Evolutionary conservation across 2,113 vertebrate species (phyloP).

Genomic region (Brevimyrus niger): DNA sequence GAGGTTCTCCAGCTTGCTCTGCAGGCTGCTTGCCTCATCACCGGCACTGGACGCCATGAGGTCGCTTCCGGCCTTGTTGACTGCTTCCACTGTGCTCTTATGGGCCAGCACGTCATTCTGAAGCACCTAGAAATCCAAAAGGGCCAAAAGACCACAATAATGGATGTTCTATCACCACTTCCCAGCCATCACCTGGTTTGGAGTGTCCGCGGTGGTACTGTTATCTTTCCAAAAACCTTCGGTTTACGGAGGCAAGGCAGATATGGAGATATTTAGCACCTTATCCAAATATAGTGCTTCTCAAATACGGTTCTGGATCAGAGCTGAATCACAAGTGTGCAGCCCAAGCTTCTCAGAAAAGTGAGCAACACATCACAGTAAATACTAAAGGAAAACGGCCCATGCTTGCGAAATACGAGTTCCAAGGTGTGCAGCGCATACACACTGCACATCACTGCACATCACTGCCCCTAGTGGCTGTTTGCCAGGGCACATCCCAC

Average conservation of each 20-base stretch:
- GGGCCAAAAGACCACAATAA: background rate
- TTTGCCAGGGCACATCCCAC: background rate
- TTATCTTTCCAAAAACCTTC: background rate
- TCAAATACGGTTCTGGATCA: background rate
- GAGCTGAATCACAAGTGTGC: background rate
- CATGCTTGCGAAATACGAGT: background rate
- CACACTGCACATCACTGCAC: background rate
- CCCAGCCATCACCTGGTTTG: background rate
- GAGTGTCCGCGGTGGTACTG: background rate
- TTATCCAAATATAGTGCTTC: background rate
- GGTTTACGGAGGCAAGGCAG: background rate
- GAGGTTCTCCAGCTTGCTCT: constrained; percentile 80
- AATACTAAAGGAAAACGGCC: background rate
- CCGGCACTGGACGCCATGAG: constrained; percentile 83
- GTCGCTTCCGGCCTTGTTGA: constrained; percentile 87
- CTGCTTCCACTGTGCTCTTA: constrained; percentile 83
- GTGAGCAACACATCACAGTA: background rate
- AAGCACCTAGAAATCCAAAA: constrained; percentile 66
- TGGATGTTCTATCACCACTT: background rate
- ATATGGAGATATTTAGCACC: background rate
- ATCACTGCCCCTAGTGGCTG: background rate
- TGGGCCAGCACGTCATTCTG: constrained; percentile 94
- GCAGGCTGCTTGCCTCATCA: constrained; percentile 85
- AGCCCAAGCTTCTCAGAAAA: background rate
- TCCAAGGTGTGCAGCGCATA: background rate